Conservation (phyloP, 2,888 invertebrate genomes). For the Prosopocoilus inquinatus region DNA sequence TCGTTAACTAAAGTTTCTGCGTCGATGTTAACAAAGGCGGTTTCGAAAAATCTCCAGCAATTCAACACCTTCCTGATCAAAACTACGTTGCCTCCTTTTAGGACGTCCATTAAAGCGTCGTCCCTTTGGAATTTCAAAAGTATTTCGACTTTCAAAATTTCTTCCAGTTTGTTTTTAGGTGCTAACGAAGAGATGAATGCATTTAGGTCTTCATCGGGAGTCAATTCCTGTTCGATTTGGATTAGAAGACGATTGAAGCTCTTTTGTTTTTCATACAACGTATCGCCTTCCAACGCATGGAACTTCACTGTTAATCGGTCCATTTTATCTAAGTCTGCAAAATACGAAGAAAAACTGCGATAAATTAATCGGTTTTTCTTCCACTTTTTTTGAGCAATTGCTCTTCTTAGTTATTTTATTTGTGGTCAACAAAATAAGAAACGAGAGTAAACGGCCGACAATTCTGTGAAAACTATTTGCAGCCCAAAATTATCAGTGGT, state of each 20-base stretch:
- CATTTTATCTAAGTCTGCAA: neutral
- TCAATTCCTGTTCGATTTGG: neutral
- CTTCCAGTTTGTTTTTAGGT: constrained; percentile 17
- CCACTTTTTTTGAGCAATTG: no score
- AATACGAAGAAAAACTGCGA: no score
- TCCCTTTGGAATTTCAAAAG: constrained; percentile 14
- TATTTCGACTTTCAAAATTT: constrained; percentile 19
- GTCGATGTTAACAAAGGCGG: constrained; percentile 7
- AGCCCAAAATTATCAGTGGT: no score
- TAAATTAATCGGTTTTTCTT: no score
- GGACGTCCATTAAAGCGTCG: constrained; percentile 13
- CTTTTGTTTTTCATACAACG: constrained; percentile 14
- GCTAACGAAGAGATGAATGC: constrained; percentile 8
- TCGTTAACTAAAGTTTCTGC: constrained; percentile 11
- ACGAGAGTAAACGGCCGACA: no score
- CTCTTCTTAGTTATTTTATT: no score
- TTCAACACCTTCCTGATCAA: constrained; percentile 19
- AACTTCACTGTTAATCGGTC: constrained; percentile 11
- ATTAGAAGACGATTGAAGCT: constrained; percentile 13
- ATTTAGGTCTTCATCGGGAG: constrained; percentile 5
- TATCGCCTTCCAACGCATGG: constrained; percentile 5
- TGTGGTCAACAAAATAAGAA: no score
- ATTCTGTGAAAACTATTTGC: no score
- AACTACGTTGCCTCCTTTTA: constrained; percentile 14
- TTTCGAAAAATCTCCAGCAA: constrained; percentile 4